These are phyloP conservation scores for Astreopora myriophthalma DNA, from an alignment of 64 coral and sea anemone species.

Conservation along the genomic window DNA sequence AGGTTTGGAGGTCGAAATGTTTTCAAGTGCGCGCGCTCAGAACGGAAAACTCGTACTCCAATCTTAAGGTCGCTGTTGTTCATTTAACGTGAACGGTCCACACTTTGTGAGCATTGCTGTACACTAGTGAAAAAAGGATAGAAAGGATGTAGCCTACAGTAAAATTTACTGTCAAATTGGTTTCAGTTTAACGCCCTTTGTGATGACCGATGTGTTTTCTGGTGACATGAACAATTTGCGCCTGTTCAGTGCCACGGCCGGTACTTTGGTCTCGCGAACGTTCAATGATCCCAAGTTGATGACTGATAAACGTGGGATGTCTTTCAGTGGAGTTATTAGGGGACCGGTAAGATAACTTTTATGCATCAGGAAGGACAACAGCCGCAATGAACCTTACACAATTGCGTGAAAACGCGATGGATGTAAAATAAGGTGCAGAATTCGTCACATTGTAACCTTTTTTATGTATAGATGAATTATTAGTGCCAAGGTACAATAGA, in stretches of 20 bases:
- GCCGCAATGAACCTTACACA: no score
- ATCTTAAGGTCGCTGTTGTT: no score
- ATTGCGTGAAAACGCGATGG: no score
- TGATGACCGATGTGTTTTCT: constrained; percentile 47
- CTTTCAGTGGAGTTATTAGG: constrained; percentile 55
- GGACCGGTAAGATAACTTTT: constrained; percentile 45
- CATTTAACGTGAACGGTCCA: no score
- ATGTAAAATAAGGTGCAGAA: no score
- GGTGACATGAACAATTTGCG: constrained; percentile 81
- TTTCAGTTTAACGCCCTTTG: constrained; percentile 22
- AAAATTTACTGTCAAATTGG: background rate
- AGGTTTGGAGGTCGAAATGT: no score
- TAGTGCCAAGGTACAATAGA: no score
- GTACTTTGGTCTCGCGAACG: background rate
- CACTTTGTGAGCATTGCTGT: background rate
- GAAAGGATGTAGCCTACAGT: background rate
- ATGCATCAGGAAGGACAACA: no score
- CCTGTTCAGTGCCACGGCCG: constrained; percentile 13
- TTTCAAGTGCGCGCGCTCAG: no score
- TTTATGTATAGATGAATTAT: no score
- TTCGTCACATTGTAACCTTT: no score
- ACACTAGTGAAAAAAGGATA: background rate
- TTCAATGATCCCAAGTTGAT: background rate
- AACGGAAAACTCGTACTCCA: no score
- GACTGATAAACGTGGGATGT: constrained; percentile 31